Conservation (phyloP, 2,113 vertebrate species). For the Hassar affinis region DNA sequence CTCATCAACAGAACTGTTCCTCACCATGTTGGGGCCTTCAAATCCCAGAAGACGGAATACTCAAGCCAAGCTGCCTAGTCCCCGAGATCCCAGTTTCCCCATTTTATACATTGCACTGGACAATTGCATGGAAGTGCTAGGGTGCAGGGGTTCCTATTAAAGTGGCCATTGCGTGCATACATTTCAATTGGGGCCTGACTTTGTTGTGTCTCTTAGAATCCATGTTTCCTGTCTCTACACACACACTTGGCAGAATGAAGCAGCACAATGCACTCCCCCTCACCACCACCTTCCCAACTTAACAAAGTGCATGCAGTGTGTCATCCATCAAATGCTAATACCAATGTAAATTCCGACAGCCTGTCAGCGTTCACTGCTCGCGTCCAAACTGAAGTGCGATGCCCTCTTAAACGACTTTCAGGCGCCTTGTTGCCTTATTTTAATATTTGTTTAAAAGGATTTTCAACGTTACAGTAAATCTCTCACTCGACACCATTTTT, state of each 20-base stretch:
- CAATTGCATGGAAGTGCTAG: background rate
- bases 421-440: conserved; percentile 70
- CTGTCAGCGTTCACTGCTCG: conserved; percentile 56
- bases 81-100: background rate
- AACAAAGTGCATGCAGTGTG: conserved; percentile 49
- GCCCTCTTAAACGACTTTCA: conserved; percentile 60
- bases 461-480: conserved; percentile 70
- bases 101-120: too few relatives aligned
- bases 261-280: conserved; percentile 5
- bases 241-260: conserved; percentile 17
- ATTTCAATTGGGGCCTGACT: background rate
- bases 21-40: background rate
- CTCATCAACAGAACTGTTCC: background rate
- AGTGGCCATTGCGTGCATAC: background rate
- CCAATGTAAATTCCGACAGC: conserved; percentile 64
- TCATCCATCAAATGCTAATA: conserved; percentile 70
- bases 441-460: conserved; percentile 77
- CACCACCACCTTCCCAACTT: conserved; percentile 35
- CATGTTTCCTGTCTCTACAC: background rate
- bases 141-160: background rate
- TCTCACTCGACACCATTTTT: conserved; percentile 64
- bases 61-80: background rate
- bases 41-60: background rate
- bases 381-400: conserved; percentile 52
- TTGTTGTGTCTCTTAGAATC: background rate